Percentiles rank a stretch among this genome's conserved stretches.
Conservation (phyloP, 2,888 invertebrate species). For the Parascotia fuliginaria region DNA sequence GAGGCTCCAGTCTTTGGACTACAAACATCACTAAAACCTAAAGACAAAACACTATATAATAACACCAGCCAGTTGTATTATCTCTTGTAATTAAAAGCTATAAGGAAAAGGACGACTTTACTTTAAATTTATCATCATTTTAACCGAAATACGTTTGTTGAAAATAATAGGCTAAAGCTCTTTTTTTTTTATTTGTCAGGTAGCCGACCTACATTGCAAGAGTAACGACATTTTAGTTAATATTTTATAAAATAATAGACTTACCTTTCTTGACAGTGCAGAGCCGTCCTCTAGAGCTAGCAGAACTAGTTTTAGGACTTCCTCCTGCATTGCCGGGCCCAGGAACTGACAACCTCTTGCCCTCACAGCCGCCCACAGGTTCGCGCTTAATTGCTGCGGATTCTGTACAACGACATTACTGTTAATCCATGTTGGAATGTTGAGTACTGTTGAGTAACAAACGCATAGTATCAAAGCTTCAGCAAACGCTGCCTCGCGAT, state of each 20-base stretch:
- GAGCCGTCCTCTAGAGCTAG: slow-evolving; percentile 98
- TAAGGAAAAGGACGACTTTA: no score
- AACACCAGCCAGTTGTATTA: no score
- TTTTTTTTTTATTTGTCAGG: no score
- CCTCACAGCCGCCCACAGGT: slow-evolving; percentile 98
- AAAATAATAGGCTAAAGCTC: no score
- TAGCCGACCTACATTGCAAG: no score
- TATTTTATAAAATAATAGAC: not conserved
- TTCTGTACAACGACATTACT: slow-evolving; percentile 85
- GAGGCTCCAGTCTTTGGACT: slow-evolving; percentile 97
- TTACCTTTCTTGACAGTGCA: slow-evolving; percentile 94
- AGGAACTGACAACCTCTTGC: slow-evolving; percentile 99
- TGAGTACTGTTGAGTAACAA: not conserved
- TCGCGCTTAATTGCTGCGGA: slow-evolving; percentile 96
- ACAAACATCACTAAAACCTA: slow-evolving; percentile 98
- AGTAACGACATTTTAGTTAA: no score
- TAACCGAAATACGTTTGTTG: no score
- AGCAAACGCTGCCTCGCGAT: no score
- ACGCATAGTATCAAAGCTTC: no score
- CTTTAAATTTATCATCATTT: no score
- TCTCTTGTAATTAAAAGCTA: no score
- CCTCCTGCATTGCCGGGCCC: slow-evolving; percentile 99
- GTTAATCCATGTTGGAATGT: not conserved
- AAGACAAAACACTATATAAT: slow-evolving; percentile 6
- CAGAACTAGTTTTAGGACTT: slow-evolving; percentile 97